Percentiles rank a stretch among this genome's conserved stretches.
Evolutionary conservation across 2,113 vertebrate species (phyloP).

Genomic region (Alethe castanea): DNA sequence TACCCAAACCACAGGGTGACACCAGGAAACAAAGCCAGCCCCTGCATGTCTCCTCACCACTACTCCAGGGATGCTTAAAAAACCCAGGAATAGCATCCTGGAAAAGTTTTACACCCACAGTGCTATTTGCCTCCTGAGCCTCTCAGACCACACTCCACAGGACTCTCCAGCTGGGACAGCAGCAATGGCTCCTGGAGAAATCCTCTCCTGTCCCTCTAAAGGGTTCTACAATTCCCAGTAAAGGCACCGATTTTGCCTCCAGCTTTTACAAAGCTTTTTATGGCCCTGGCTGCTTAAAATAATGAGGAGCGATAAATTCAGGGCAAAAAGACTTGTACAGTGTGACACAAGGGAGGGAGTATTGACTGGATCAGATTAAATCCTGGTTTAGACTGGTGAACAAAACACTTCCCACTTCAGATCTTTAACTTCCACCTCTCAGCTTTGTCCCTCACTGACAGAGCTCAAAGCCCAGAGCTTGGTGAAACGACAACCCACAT

Average conservation of each 20-base stretch:
- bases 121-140: not conserved
- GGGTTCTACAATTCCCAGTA: not conserved
- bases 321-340: not conserved
- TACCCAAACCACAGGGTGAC: not conserved
- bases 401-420: not conserved
- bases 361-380: not conserved
- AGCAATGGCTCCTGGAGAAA: not conserved
- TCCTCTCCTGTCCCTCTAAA: not conserved
- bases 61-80: not conserved
- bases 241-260: constrained; percentile 24
- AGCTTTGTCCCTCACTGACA: not conserved
- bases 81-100: not conserved
- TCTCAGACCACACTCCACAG: not conserved
- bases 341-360: not conserved
- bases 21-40: not conserved
- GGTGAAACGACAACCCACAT: not conserved
- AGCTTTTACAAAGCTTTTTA: constrained; percentile 60
- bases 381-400: not conserved
- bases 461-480: not conserved
- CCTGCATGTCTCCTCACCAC: not conserved
- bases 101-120: not conserved
- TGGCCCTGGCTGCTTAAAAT: constrained; percentile 43
- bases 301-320: constrained; percentile 53
- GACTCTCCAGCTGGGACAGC: not conserved
- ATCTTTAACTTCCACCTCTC: not conserved